phyloP scores from a whole-genome alignment of 2,888 invertebrate genomes.

The Orchesella flavescens region DNA sequence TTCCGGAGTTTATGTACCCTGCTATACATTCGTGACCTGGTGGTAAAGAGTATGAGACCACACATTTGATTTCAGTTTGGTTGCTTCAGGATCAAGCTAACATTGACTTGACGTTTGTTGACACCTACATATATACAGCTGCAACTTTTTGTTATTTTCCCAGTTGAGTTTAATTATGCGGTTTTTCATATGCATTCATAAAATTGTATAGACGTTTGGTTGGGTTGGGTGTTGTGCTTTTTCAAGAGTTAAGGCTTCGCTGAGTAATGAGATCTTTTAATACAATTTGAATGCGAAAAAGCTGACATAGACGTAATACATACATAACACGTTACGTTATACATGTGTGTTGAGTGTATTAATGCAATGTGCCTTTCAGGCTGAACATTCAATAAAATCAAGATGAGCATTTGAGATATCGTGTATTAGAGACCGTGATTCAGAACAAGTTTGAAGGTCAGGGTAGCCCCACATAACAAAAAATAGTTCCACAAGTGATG shows the following conservation, averaged over 20 bases:
- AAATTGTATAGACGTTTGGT: no score
- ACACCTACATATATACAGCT: no score
- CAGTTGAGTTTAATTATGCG: no score
- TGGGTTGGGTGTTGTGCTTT: neutral
- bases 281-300: neutral
- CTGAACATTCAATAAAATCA: neutral
- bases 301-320: no score
- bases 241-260: neutral
- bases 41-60: neutral
- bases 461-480: no score
- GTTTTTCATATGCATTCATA: no score
- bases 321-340: neutral
- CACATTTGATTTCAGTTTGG: slow-evolving; percentile 22
- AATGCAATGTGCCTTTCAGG: neutral
- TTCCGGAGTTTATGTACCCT: slow-evolving; percentile 49
- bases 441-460: slow-evolving; percentile 29
- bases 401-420: slow-evolving; percentile 24
- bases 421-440: neutral
- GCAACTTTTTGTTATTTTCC: no score
- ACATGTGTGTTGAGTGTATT: neutral
- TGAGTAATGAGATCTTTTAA: neutral
- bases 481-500: no score
- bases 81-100: slow-evolving; percentile 4
- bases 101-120: slow-evolving; percentile 1
- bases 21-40: slow-evolving; percentile 12